Evolutionary conservation across 2,888 invertebrate genomes (phyloP), one percentile per base, ranked within the genome.

Genomic region (Agrenia bidenticulata): DNA sequence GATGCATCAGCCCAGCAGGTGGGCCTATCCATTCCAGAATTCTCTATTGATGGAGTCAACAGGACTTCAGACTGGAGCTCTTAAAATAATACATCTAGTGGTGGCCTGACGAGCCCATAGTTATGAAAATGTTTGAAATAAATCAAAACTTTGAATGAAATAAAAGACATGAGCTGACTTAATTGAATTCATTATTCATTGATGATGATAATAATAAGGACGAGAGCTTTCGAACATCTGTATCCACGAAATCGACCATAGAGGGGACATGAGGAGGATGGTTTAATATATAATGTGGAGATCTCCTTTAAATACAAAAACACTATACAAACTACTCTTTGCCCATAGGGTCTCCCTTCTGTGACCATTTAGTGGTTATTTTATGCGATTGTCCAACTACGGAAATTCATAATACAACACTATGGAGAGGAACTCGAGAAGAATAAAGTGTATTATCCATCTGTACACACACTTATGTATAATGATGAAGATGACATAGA

Each of bases 321-420:
- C 5, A 32, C 32, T 7, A 32, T 32, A 11, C 32, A 7, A 11
- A 32, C 5, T 11, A 32, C 32, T 11, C 11, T 7, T 32, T 7
- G 32, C 5, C 5, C 32, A 45, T 5, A 15, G 15, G 15, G 4
- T 19, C 19, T 45, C 45, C 45, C 45, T 45, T 45, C 45, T 45
- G 45, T 45, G 45, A 45, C 45, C 45, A 45, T 45, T 45, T 45
- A 45, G 45, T 45, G 45, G 45, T 45, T 45, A 45, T 45, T 45
- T 45, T 45, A 45, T 45, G 15, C 19, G 19, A 45, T 45, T 45
- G 45, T 45, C n/a, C 4, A 19, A 45, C 4, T 9, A 19, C n/a
- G 45, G 15, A 45, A 45, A 45, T 45, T 45, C 45, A 45, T 45
- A 45, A 45, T n/a, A n/a, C 45, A 45, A 45, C 5, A 15, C 5